Base-by-base conservation (phyloP, 2,888 invertebrate species). In the Venustoraphidia nigricollis region DNA sequence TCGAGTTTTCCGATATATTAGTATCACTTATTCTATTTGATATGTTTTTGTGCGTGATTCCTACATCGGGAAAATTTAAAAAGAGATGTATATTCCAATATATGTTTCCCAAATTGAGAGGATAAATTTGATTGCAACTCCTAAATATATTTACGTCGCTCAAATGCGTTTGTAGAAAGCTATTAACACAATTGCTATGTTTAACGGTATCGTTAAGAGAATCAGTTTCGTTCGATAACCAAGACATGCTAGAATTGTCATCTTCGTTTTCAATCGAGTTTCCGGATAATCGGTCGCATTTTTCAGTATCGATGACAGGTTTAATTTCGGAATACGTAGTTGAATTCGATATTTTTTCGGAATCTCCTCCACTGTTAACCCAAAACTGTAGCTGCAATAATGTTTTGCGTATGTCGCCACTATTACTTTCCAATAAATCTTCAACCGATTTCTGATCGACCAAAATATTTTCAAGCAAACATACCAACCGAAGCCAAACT, bases 381-480 rank as follows among this genome's bases (percentile, higher is more conserved):
- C 80, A 78, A 64, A 81, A 85, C 59, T 89, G 87, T 52, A 88
- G 66, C 57, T 80, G 79, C 48, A 85, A 70, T 39, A 87, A 68
- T 10, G 82, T 78, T 65, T 76, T 79, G 46, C 88, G 72, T 42
- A 85, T 70, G 65, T 89, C 87, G 8, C 83, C 81, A 42, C 69
- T 70, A 58, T 77, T 78, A 50, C 69, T 71, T 48, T 77, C 68
- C 51, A 82, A 68, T 38, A 83, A 60, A 48, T 70, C 71, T 2
- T 65, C 65, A 3, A 77, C 67, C 37, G 69, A 58, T 1, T 70
- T 66, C 50, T 68, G 65, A 57, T 73, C 70, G 43, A 81, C 69
- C 50, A 68, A 66, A 9, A 77, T 69, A 54, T 74, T 73, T 61
- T 82, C 81, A 10, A 77, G 71, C 46, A 83, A 67, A 55, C 81